Base-by-base conservation (phyloP, 1,140 invertebrate genomes). In the Drosophila melanica region DNA sequence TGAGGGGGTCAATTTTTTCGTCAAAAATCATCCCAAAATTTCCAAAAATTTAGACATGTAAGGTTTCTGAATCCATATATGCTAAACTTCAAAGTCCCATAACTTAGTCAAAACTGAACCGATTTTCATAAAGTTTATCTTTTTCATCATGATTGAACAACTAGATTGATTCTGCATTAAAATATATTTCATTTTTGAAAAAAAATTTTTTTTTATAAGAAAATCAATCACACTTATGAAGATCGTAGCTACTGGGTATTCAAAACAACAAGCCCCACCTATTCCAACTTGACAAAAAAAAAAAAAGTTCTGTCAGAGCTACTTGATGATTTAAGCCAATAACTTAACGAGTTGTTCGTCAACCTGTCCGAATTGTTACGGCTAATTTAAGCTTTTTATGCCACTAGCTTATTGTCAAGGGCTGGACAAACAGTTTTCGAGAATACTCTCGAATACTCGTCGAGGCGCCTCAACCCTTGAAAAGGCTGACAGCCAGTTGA, bases 401-500 rank as follows among this genome's bases (percentile, higher is more conserved):
- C 23, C 50, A 45, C 20, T 9, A 16, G 23, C 53, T 48, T n/a
- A 35, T 45, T 33, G 23, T 58, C 35, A 8, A 35, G 41, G 33
- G 18, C 51, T 27, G 0, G 18, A 10, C 45, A 45, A 50, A 63
- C n/a, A 37, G 47, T 11, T 39, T 12, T 39, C 35, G 35, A 27
- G 12, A 39, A 35, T 18, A 27, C 50, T 63, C 50, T 63, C 20
- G 37, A 37, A 39, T 10, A 35, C 3, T 1, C 30, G 4, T n/a
- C n/a, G 33, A 35, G 33, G 33, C 33, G 20, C 54, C 50, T 37
- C 23, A 67, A 48, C 60, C 60, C 53, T 66, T 16, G 63, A 39
- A 48, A 57, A 39, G 33, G 33, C 33, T 18, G 30, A 55, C 39
- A 45, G 67, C 35, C 62, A 66, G 51, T 71, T 37, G 62, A 58